A percentile compares a stretch with the other conserved stretches of the same genome.
phyloP scores from a whole-genome alignment of 2,113 vertebrate species.

The Tupaia chinensis region DNA sequence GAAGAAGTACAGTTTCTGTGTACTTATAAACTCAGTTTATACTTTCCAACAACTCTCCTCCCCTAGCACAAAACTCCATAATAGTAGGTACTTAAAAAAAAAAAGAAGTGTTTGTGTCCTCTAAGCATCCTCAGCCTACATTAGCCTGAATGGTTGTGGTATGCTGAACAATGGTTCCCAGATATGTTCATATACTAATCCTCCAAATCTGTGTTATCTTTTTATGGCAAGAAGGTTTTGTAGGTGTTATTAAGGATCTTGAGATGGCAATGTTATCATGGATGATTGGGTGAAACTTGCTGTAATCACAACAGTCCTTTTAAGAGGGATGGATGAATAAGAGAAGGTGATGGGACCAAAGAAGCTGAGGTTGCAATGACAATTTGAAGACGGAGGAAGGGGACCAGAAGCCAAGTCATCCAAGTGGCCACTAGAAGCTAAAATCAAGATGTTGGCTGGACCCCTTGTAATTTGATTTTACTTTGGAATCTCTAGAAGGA shows the following conservation, averaged over 20 bases:
- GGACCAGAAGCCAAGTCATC: neutral
- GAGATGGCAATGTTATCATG: neutral
- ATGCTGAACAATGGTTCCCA: neutral
- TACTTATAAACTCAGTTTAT: neutral
- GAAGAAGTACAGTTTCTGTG: neutral
- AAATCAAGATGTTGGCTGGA: neutral
- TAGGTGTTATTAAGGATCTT: neutral
- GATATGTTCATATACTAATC: neutral
- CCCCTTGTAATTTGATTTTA: neutral
- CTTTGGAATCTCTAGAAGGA: neutral
- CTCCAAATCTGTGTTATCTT: neutral
- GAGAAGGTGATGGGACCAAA: neutral
- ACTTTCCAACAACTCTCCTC: neutral
- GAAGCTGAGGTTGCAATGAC: neutral
- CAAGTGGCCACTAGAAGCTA: no score
- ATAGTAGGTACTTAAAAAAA: neutral
- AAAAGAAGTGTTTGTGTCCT: neutral
- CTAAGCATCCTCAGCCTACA: neutral
- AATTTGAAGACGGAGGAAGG: neutral
- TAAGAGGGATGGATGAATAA: neutral
- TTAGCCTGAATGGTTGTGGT: neutral
- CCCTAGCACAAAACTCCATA: neutral
- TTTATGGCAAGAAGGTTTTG: neutral
- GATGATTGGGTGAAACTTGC: neutral
- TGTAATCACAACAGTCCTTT: neutral